Conservation (phyloP, 2,888 invertebrate genomes). For the Kuschelorhynchus macadamiae region DNA sequence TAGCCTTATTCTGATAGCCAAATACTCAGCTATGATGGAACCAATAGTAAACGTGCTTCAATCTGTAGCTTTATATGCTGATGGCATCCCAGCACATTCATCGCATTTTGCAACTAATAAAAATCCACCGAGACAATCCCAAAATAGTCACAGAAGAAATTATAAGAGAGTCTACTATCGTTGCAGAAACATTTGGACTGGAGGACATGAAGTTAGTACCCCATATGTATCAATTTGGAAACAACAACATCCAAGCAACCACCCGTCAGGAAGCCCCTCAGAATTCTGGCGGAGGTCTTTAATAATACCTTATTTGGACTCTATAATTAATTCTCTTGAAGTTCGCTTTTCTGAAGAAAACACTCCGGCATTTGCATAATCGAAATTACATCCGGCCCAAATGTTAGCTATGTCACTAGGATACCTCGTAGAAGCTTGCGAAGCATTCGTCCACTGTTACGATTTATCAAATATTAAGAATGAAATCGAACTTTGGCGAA, state of each 20-base stretch:
- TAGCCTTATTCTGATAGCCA: conserved; percentile 6
- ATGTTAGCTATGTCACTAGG: conserved; percentile 33
- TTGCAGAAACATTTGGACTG: conserved; percentile 31
- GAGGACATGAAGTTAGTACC: conserved; percentile 19
- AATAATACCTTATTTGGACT: too few species aligned
- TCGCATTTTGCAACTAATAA: conserved; percentile 21
- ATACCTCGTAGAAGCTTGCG: conserved; percentile 29
- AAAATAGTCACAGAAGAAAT: conserved; percentile 23
- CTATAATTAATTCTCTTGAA: conserved; percentile 4
- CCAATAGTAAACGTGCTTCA: not conserved
- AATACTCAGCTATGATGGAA: conserved; percentile 12
- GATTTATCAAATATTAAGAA: conserved; percentile 37
- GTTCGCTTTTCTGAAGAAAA: conserved; percentile 18
- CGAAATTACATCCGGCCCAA: conserved; percentile 42
- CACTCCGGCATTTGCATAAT: conserved; percentile 38
- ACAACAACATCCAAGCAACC: conserved; percentile 26
- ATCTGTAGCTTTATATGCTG: not conserved
- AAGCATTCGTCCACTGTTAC: conserved; percentile 1
- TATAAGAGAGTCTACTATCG: conserved; percentile 26
- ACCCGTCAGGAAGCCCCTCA: conserved; percentile 17
- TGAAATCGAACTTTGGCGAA: conserved; percentile 13
- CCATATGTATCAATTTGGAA: not conserved
- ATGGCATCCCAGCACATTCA: not conserved
- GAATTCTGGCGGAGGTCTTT: conserved; percentile 21
- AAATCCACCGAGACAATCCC: conserved; percentile 21